These are phyloP conservation scores for Takifugu bimaculatus DNA, from an alignment of 2,113 vertebrate species.

Conservation along the genomic window DNA sequence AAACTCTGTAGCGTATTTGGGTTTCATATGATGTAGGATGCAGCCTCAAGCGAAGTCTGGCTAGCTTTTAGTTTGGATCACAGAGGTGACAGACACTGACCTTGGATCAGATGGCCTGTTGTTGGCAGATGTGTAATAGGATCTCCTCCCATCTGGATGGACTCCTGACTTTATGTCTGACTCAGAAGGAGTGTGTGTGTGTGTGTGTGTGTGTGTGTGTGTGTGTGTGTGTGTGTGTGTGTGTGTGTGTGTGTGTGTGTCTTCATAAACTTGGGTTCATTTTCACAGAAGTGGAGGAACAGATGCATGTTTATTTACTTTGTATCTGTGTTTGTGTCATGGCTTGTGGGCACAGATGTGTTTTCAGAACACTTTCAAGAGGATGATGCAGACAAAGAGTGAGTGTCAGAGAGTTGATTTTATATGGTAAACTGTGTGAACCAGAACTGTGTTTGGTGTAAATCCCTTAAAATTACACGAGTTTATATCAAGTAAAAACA, in stretches of 20 bases:
- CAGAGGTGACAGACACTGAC: slow-evolving; percentile 32
- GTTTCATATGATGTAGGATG: not conserved
- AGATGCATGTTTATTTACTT: slow-evolving; percentile 33
- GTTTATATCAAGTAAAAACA: too few species aligned
- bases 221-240: slow-evolving; percentile 4
- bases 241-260: slow-evolving; percentile 7
- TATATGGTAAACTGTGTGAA: too few species aligned
- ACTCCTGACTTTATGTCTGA: slow-evolving; percentile 41
- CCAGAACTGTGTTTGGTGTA: too few species aligned
- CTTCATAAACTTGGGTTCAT: slow-evolving; percentile 32
- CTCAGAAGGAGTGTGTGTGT: not conserved
- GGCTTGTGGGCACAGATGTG: too few species aligned
- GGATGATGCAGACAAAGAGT: not conserved
- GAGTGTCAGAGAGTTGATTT: not conserved
- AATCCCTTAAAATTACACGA: too few species aligned
- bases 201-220: slow-evolving; percentile 8
- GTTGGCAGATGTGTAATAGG: slow-evolving; percentile 36
- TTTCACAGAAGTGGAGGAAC: slow-evolving; percentile 16
- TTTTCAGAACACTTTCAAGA: too few species aligned
- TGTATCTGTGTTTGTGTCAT: too few species aligned
- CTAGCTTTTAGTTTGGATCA: slow-evolving; percentile 45
- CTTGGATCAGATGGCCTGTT: slow-evolving; percentile 50
- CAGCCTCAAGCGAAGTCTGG: slow-evolving; percentile 22
- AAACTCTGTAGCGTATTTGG: too few species aligned
- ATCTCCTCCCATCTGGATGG: slow-evolving; percentile 42